Evolutionary conservation across 2,888 invertebrate genomes (phyloP), one percentile per base, ranked within the genome.

Genomic region (Achlya flavicornis): DNA sequence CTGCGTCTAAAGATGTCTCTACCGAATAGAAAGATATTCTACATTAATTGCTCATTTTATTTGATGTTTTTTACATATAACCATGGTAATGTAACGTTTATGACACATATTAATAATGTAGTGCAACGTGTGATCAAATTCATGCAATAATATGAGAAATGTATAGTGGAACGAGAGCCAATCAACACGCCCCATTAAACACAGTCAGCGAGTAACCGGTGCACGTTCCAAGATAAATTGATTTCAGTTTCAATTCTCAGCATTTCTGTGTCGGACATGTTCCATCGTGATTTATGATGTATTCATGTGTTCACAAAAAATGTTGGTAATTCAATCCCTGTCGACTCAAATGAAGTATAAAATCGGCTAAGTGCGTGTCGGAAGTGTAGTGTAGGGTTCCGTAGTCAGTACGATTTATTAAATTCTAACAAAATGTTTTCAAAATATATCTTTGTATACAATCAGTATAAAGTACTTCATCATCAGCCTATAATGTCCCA

Each of bases 251-350:
- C 67, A 62, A 68, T 63, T 58, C 66, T 66, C 53, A 19, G 19
- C 53, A 53, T 53, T 53, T 53, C 19, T 53, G 66, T 61, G 63
- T 64, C 64, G 64, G 63, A 64, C 73, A 66, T 68, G 62, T 53
- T 66, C 62, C 43, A 41, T 14, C 66, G 65, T 78, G 76, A 74
- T 74, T 72, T 72, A 75, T 75, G 66, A 66, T 61, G 46, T 53
- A 26, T 43, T 63, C 62, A 53, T 58, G 57, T 58, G 32, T 57
- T 19, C 33, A n/a, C 57, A 62, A 59, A 58, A 46, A 53, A 53
- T 53, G 19, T 53, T 53, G 53, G 53, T 53, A 53, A 53, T 53
- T 53, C 53, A 53, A 53, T 53, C 14, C 53, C 53, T 4, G 4
- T 53, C 3, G 10, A 19, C 19, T 53, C 53, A 53, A 53, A 53